Base-by-base conservation (phyloP, 1,140 invertebrate genomes). In the Anoplolepis gracilipes region DNA sequence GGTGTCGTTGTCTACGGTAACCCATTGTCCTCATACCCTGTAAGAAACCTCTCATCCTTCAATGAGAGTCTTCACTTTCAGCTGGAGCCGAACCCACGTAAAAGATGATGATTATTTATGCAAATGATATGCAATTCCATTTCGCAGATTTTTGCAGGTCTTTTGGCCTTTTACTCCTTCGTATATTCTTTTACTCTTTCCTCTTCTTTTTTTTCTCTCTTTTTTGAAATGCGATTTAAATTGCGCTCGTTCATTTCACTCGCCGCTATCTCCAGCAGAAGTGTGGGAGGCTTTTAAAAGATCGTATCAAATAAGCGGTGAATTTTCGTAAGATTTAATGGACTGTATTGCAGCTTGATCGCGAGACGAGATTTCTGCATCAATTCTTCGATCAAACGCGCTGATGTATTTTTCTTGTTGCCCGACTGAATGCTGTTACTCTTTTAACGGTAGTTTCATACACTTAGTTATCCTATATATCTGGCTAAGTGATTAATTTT, bases 271-370 rank as follows among this genome's bases (percentile, higher is more conserved):
- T 28, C 22, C 11, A 22, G 36, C 16, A 75, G n/a, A 75, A 39
- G 49, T 39, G 22, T 79, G 87, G 62, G 87, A 92, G 89, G 87
- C 89, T 88, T 90, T 91, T 92, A 90, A 90, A 89, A 64, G 85
- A 86, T 75, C 42, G 53, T 70, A 46, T 75, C 76, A 72, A 87
- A 90, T 57, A 11, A 82, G 30, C 11, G 73, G 19, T 28, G 39
- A 49, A 72, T 76, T 77, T 84, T 84, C n/a, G 22, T 75, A 36
- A 78, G 61, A 4, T 76, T 81, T 89, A 89, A 89, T 90, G 88
- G 73, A 59, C 1, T 10, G 25, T 19, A 53, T 53, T 46, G 7
- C 10, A 39, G 73, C 8, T 62, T 30, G 62, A 59, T 78, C 25
- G 46, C 5, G 16, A 39, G 39, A 16, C 10, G 30, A 49, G 46